Evolutionary conservation across 2,888 invertebrate species (phyloP).

Genomic region (Cheilosia vernalis): DNA sequence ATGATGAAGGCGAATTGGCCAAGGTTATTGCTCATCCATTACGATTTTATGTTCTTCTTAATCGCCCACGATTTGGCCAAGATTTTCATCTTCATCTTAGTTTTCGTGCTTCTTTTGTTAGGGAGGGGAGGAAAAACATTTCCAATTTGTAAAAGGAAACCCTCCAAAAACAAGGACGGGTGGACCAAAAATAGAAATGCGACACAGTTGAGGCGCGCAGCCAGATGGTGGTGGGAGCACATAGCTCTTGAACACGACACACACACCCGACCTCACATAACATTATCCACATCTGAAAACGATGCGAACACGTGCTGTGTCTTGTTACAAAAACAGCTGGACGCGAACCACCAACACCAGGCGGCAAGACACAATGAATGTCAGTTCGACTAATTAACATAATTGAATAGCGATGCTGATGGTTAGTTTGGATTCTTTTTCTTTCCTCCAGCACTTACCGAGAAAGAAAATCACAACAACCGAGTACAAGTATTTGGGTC

Average conservation of each 20-base stretch:
- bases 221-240: constrained; percentile 39
- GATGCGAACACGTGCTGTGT: constrained; percentile 40
- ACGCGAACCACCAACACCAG: neutral
- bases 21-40: constrained; percentile 61
- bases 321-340: constrained; percentile 12
- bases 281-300: constrained; percentile 3
- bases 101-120: neutral
- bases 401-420: constrained; percentile 40
- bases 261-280: constrained; percentile 16
- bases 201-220: neutral
- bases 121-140: constrained; percentile 1
- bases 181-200: constrained; percentile 23
- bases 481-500: constrained; percentile 30
- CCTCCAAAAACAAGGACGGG: neutral
- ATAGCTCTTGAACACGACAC: neutral
- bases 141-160: constrained; percentile 23
- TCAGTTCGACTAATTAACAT: constrained; percentile 55
- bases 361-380: constrained; percentile 17
- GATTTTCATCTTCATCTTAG: constrained; percentile 24
- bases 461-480: constrained; percentile 25
- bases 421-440: constrained; percentile 18
- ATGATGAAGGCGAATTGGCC: constrained; percentile 57
- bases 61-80: constrained; percentile 48
- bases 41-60: constrained; percentile 21
- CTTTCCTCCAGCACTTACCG: constrained; percentile 8